phyloP scores from a whole-genome alignment of 2,888 invertebrate species.

The Hydropsyche betteni region DNA sequence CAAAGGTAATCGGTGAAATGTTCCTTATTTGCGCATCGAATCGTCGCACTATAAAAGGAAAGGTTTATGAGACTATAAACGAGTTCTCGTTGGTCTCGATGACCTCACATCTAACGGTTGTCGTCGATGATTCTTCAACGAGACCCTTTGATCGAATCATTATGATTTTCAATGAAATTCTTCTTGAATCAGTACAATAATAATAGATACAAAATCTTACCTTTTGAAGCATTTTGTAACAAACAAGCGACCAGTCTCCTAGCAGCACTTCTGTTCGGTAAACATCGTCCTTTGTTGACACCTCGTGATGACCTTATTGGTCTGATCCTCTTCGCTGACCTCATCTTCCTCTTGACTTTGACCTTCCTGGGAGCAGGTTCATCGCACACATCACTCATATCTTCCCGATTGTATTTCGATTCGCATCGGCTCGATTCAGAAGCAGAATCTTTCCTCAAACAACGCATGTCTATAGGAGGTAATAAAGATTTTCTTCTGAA shows the following conservation, averaged over 20 bases:
- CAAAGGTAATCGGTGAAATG: no score
- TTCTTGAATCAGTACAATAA: no score
- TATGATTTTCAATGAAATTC: no score
- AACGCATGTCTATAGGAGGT: constrained; percentile 60
- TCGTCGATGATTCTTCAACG: no score
- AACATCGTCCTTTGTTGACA: constrained; percentile 54
- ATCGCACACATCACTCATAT: not conserved
- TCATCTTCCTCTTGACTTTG: constrained; percentile 47
- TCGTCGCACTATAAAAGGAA: not conserved
- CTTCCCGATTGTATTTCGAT: constrained; percentile 16
- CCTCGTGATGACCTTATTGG: constrained; percentile 52
- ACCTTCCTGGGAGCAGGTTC: constrained; percentile 39
- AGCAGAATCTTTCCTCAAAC: constrained; percentile 52
- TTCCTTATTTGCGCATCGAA: not conserved
- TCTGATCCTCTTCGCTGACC: constrained; percentile 29
- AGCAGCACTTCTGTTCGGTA: constrained; percentile 56
- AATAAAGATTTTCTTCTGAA: constrained; percentile 53
- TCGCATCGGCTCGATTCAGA: constrained; percentile 20
- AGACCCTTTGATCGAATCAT: no score
- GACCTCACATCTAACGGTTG: constrained; percentile 52
- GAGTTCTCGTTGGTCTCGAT: constrained; percentile 53
- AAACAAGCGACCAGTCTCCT: constrained; percentile 58
- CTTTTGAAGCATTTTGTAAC: constrained; percentile 58
- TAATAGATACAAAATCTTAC: constrained; percentile 53
- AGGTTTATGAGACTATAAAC: constrained; percentile 41